Conservation (phyloP, 2,888 invertebrate genomes). For the Dichetophora obliterata region DNA sequence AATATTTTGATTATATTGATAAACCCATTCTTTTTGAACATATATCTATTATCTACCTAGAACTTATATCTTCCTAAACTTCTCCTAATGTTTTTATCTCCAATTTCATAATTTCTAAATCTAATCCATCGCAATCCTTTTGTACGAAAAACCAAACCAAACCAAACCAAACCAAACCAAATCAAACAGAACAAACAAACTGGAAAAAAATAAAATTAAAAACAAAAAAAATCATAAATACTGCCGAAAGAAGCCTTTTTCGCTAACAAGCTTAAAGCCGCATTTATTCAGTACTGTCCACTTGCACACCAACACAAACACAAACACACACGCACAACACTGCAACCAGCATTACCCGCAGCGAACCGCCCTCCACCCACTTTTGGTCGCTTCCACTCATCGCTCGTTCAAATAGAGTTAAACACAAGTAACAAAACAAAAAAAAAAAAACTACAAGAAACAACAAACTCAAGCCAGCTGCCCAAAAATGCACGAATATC, state of each 20-base stretch:
- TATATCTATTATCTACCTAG: no score
- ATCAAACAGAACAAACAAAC: conserved; percentile 3
- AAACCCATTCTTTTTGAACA: no score
- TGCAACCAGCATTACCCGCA: background rate
- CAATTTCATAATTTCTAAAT: background rate
- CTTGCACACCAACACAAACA: conserved; percentile 40
- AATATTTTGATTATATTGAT: no score
- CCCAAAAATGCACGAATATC: conserved; percentile 52
- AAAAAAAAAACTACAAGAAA: conserved; percentile 33
- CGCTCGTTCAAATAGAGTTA: conserved; percentile 41
- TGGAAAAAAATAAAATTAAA: conserved; percentile 26
- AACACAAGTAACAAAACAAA: conserved; percentile 20
- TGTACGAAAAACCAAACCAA: background rate
- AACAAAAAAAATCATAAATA: conserved; percentile 32
- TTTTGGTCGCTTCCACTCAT: conserved; percentile 11
- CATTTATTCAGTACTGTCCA: conserved; percentile 59
- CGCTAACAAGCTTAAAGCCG: conserved; percentile 61
- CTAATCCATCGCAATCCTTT: conserved; percentile 24
- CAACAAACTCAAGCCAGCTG: conserved; percentile 21
- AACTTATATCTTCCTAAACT: no score
- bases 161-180: conserved; percentile 2
- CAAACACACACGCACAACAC: conserved; percentile 36
- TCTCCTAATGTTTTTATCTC: background rate
- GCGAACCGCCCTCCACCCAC: background rate
- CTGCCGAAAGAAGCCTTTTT: conserved; percentile 42